Conservation (phyloP, 1,140 invertebrate species). For the Aphelenchoides besseyi region DNA sequence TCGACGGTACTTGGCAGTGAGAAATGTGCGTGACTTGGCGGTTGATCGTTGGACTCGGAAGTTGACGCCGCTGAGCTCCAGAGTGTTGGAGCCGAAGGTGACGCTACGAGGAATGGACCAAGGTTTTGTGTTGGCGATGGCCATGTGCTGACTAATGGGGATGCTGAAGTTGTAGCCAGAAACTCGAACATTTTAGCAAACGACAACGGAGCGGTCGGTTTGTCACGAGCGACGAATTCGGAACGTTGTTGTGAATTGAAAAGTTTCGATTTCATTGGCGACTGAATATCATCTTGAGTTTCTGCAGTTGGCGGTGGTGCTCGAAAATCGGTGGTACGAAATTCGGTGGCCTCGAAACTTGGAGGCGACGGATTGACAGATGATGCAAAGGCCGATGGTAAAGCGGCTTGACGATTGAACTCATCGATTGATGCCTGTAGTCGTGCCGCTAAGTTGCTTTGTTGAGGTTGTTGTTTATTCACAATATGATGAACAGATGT, state of each 20-base stretch:
- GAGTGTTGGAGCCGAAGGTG: neutral
- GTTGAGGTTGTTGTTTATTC: neutral
- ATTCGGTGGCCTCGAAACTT: neutral
- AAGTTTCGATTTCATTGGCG: neutral
- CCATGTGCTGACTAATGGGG: neutral
- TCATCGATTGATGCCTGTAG: neutral
- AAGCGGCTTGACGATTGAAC: neutral
- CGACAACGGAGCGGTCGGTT: neutral
- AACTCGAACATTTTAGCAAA: neutral
- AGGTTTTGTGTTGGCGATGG: neutral
- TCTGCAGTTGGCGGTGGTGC: neutral
- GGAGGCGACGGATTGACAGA: neutral
- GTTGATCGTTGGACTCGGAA: neutral
- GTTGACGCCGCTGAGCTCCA: neutral
- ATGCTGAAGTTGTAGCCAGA: neutral
- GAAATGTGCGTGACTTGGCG: neutral
- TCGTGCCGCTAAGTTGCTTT: neutral
- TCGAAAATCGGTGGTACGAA: neutral
- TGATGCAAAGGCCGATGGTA: too few species aligned
- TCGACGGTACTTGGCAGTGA: neutral
- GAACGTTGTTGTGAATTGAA: neutral
- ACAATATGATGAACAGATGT: neutral
- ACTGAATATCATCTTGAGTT: too few species aligned
- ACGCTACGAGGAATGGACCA: neutral
- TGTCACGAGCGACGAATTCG: neutral